Percentiles rank a stretch among this genome's conserved stretches.
Evolutionary conservation across 2,797 vertebrate genomes (phyloP).

Genomic region (Tenualosa thibaudeaui): DNA sequence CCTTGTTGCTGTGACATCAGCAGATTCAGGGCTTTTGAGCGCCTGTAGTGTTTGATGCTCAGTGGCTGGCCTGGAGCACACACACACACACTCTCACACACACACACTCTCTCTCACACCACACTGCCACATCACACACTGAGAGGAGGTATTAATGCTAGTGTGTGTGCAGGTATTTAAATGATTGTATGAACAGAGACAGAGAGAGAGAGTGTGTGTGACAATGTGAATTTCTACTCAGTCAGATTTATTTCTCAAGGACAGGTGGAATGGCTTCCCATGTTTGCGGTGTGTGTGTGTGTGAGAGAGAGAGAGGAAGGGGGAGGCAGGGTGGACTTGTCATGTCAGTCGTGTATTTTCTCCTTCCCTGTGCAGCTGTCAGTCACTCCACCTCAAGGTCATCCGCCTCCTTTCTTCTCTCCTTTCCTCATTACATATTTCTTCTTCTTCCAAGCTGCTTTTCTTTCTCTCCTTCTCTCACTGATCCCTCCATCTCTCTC

Average conservation of each 20-base stretch:
- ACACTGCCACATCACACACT: conserved; percentile 28
- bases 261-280: conserved; percentile 1
- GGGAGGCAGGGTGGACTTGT: not conserved
- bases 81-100: not conserved
- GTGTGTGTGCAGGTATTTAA: not conserved
- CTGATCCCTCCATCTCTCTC: not conserved
- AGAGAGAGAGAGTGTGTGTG: not conserved
- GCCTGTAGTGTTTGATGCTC: conserved; percentile 26
- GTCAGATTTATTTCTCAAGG: conserved; percentile 38
- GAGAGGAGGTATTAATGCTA: not conserved
- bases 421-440: not conserved
- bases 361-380: conserved; percentile 2
- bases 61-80: conserved; percentile 26
- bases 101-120: conserved; percentile 8
- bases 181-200: not conserved
- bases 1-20: conserved; percentile 32
- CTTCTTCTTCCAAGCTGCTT: not conserved
- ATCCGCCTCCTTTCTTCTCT: not conserved
- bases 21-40: conserved; percentile 16
- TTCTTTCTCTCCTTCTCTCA: not conserved
- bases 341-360: not conserved
- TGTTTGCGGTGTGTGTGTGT: conserved; percentile 11
- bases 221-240: conserved; percentile 18
- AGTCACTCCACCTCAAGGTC: conserved; percentile 11
- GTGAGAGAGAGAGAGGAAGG: not conserved